These are phyloP conservation scores for Ligdia adustata DNA, from an alignment of 2,888 invertebrate species.

Conservation along the genomic window DNA sequence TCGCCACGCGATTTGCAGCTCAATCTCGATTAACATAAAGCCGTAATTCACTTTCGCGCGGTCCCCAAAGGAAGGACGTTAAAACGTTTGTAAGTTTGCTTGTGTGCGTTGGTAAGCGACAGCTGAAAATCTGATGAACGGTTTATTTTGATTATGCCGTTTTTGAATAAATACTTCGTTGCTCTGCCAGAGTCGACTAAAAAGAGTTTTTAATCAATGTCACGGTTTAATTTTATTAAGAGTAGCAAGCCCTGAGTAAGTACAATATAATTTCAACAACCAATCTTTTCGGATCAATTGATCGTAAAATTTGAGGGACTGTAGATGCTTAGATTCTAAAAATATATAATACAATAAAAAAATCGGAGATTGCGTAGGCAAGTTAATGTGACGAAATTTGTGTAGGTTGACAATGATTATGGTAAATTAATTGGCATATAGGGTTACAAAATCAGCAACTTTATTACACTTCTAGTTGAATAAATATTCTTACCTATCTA, in stretches of 20 bases:
- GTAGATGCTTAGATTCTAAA: slow-evolving; percentile 27
- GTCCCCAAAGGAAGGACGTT: slow-evolving; percentile 39
- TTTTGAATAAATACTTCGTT: slow-evolving; percentile 26
- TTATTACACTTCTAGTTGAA: too few species aligned
- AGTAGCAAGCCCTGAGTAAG: slow-evolving; percentile 6
- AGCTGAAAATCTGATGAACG: slow-evolving; percentile 68
- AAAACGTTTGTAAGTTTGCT: slow-evolving; percentile 42
- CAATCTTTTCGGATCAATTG: slow-evolving; percentile 32
- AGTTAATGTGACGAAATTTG: too few species aligned
- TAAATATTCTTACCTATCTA: too few species aligned
- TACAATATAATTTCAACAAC: slow-evolving; percentile 16
- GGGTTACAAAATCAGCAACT: too few species aligned
- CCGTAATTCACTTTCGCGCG: slow-evolving; percentile 68
- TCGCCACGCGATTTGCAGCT: slow-evolving; percentile 66
- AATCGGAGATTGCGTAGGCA: slow-evolving; percentile 26
- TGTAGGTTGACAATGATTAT: slow-evolving; percentile 23
- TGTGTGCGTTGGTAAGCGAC: slow-evolving; percentile 58
- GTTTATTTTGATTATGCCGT: slow-evolving; percentile 38
- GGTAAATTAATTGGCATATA: too few species aligned
- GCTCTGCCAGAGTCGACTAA: background rate
- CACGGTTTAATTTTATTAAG: slow-evolving; percentile 9
- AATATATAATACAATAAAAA: slow-evolving; percentile 29
- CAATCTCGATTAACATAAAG: slow-evolving; percentile 67
- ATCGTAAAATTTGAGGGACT: slow-evolving; percentile 26
- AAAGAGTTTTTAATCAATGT: slow-evolving; percentile 3